Conservation (phyloP, 2,888 invertebrate genomes). For the Polydrusus pterygomalis region DNA sequence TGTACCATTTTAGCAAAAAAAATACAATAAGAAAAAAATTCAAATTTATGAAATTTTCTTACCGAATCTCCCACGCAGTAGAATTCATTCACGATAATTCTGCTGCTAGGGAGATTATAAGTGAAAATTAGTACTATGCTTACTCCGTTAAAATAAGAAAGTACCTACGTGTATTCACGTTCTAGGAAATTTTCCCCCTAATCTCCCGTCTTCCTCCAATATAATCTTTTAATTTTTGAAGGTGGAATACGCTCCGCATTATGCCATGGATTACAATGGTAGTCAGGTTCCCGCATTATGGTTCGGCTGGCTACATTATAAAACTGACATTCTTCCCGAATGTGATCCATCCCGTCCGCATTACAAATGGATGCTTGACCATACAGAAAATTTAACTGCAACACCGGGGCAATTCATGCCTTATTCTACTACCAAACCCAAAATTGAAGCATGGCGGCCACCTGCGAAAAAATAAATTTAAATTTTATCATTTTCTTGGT, state of each 20-base stretch:
- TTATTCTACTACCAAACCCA: constrained; percentile 86
- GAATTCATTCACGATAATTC: no score
- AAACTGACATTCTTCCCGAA: constrained; percentile 73
- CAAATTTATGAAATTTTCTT: no score
- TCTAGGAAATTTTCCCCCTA: no score
- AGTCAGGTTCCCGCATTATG: constrained; percentile 78
- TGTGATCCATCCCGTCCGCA: constrained; percentile 81
- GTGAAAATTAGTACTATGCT: no score
- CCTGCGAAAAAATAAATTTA: constrained; percentile 13
- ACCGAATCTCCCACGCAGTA: no score
- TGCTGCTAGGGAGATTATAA: no score
- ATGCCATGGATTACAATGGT: constrained; percentile 78
- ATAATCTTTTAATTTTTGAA: constrained; percentile 4
- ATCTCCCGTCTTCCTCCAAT: no score
- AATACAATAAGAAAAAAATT: no score
- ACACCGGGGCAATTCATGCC: constrained; percentile 87
- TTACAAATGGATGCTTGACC: constrained; percentile 87
- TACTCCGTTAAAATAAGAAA: no score
- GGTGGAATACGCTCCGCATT: constrained; percentile 80
- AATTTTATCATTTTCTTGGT: background rate
- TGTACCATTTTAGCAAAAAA: no score
- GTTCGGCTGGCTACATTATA: constrained; percentile 93
- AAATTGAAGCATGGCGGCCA: constrained; percentile 51
- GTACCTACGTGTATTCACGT: no score
- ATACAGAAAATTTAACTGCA: constrained; percentile 87